These are phyloP conservation scores for Nephrotoma appendiculata DNA, from an alignment of 2,888 invertebrate genomes.

Conservation along the genomic window DNA sequence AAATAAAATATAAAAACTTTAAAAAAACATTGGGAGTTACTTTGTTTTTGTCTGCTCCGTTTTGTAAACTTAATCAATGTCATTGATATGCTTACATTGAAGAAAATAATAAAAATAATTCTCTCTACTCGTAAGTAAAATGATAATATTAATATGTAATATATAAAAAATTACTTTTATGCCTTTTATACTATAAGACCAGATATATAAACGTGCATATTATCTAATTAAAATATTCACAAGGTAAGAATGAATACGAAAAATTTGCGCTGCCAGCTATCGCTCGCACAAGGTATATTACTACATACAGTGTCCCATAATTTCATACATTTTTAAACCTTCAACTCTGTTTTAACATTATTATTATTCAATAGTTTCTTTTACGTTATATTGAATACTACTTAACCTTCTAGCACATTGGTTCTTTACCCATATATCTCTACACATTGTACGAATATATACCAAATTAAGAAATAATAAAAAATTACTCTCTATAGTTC, in stretches of 20 bases:
- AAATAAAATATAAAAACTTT: not conserved
- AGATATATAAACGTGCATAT: not conserved
- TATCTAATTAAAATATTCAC: not conserved
- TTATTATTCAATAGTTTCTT: not conserved
- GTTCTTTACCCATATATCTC: not conserved
- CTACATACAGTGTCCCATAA: not conserved
- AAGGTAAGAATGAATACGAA: not conserved
- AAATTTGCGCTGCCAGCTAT: not conserved
- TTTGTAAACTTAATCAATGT: not conserved
- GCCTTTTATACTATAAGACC: not conserved
- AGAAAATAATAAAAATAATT: not conserved
- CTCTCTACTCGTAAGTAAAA: not conserved
- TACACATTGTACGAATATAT: too few species aligned
- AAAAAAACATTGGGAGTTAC: not conserved
- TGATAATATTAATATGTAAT: not conserved
- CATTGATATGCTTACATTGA: not conserved
- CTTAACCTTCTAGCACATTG: not conserved
- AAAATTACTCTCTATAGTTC: not conserved
- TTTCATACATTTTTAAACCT: not conserved
- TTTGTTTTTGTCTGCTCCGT: not conserved
- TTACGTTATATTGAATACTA: not conserved
- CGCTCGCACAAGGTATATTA: not conserved
- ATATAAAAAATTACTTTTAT: not conserved
- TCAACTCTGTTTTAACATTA: not conserved
- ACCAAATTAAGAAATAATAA: not conserved